Base-by-base conservation (phyloP, 2,797 vertebrate species). In the Hyperoplus lanceolatus region DNA sequence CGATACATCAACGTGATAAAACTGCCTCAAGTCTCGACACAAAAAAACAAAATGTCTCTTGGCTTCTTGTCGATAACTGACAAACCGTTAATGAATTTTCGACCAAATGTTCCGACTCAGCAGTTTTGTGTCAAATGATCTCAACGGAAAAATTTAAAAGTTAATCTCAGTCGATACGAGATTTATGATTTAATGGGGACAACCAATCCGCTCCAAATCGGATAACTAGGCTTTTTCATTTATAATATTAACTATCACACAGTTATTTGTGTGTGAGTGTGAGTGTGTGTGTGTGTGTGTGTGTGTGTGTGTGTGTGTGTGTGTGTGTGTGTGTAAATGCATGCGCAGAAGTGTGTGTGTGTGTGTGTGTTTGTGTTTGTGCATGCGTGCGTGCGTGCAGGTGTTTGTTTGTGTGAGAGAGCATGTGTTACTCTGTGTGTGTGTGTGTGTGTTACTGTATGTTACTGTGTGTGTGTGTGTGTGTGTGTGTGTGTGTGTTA, bases 71-170 rank as follows among this genome's bases (percentile, higher is more conserved):
- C 1, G 16, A 39, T 4, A 3, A 29, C 45, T 3, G 65, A 69
- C 12, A 14, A 29, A 29, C 41, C 4, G 2, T 15, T 71, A 54
- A 73, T 56, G 57, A 79, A 79, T 39, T 63, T 64, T 45, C n/a
- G 2, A 29, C 43, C 21, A 12, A 70, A 79, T 14, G 65, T 60
- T 49, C 18, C 7, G 16, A 11, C n/a, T 65, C 73, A n/a, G 45
- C 54, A 21, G 55, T 56, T 15, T 50, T 29, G 8, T 77, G 73
- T 74, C 73, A 72, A n/a, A 74, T 0, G 61, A 77, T 65, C 73
- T 81, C 4, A 49, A 41, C 29, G 65, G 75, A 66, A 70, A 84
- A 81, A 71, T 68, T 41, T 9, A 41, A 46, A 70, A 54, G 4
- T 15, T 53, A 3, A 11, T 38, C 69, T 66, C 60, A 14, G 29